phyloP scores from a whole-genome alignment of 2,797 vertebrate species.

The Gymnothorax javanicus region DNA sequence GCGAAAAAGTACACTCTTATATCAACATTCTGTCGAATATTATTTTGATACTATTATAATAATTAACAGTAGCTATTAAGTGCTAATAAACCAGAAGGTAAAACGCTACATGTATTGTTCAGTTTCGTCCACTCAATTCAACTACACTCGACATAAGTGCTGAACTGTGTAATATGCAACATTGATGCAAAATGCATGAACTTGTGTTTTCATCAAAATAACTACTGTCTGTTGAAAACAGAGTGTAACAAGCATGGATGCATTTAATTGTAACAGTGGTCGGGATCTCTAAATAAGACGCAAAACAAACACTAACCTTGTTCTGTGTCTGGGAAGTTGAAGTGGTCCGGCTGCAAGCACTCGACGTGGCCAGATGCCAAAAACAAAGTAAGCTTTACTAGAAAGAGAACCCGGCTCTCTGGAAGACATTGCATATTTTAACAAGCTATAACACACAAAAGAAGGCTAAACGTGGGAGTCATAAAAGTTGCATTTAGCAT shows the following conservation, averaged over 20 bases:
- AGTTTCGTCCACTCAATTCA: background rate
- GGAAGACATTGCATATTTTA: conserved; percentile 83
- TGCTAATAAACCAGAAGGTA: background rate
- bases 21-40: background rate
- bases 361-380: conserved; percentile 70
- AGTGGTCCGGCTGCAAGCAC: conserved; percentile 58
- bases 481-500: conserved; percentile 53
- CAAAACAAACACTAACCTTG: conserved; percentile 81
- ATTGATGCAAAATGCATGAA: background rate
- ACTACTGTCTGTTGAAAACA: background rate
- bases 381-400: conserved; percentile 73
- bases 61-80: background rate
- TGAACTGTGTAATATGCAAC: background rate
- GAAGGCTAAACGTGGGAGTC: conserved; percentile 50
- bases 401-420: conserved; percentile 71
- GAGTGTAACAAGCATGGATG: background rate
- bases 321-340: conserved; percentile 72
- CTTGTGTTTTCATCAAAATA: background rate
- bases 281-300: background rate
- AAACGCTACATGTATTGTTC: background rate
- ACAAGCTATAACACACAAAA: conserved; percentile 52
- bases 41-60: background rate
- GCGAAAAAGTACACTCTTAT: background rate
- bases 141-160: background rate
- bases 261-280: background rate